phyloP scores from a whole-genome alignment of 2,888 invertebrate species.

The Chalcis sispes region DNA sequence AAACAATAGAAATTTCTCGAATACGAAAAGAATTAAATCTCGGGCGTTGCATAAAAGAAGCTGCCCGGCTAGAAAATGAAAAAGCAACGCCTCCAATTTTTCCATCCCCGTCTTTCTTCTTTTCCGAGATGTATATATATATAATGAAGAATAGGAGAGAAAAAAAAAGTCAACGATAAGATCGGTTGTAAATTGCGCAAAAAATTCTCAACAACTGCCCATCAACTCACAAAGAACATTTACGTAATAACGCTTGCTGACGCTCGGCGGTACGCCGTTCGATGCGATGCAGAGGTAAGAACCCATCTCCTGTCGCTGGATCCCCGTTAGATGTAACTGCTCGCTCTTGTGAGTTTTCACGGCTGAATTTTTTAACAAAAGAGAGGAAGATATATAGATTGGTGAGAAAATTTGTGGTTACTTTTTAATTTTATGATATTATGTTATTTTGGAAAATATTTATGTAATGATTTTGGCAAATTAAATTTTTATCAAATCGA shows the following conservation, averaged over 20 bases:
- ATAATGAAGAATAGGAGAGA: not conserved
- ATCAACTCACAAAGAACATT: conserved; percentile 81
- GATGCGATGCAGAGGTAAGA: conserved; percentile 90
- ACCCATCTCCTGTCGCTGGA: conserved; percentile 90
- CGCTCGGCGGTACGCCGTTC: conserved; percentile 88
- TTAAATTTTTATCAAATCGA: too few species aligned
- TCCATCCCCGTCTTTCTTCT: too few species aligned
- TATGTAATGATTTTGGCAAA: too few species aligned
- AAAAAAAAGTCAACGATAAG: not conserved
- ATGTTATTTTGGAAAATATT: too few species aligned
- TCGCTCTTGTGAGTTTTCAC: conserved; percentile 83
- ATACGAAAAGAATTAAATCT: not conserved
- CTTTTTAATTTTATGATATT: too few species aligned
- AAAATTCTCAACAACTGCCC: not conserved
- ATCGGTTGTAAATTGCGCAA: conserved; percentile 6
- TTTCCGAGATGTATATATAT: too few species aligned
- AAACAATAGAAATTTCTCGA: too few species aligned
- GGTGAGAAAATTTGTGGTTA: too few species aligned
- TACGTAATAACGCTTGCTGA: conserved; percentile 89
- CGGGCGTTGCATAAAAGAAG: not conserved
- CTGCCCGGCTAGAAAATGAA: not conserved
- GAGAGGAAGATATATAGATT: too few species aligned
- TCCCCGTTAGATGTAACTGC: conserved; percentile 83
- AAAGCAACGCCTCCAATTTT: not conserved
- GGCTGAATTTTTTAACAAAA: too few species aligned